Percentiles rank a stretch among this genome's conserved stretches.
Evolutionary conservation across 2,113 vertebrate species (phyloP).

Genomic region (Garra rufa): DNA sequence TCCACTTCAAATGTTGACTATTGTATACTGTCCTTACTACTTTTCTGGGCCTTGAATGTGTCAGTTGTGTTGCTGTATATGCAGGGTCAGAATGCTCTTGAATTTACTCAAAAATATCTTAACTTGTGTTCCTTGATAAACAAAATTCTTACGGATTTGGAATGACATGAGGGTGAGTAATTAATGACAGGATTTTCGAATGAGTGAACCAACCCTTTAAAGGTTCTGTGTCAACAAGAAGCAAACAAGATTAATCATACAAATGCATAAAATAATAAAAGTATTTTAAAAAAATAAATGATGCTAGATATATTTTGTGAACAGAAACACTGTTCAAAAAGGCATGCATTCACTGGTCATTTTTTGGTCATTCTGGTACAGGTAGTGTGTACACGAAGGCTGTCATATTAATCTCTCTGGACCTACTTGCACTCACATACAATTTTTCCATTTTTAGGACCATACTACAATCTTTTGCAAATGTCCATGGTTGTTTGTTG

Average conservation of each 20-base stretch:
- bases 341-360: background rate
- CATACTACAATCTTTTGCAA: slow-evolving; percentile 86
- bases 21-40: no score
- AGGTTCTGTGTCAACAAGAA: background rate
- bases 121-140: no score
- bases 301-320: background rate
- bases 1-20: no score
- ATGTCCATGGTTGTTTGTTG: background rate
- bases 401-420: background rate
- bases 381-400: background rate
- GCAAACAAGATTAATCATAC: background rate
- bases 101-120: no score
- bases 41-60: no score
- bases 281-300: background rate
- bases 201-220: no score
- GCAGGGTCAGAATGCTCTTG: no score
- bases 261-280: background rate
- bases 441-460: slow-evolving; percentile 61
- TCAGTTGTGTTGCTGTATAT: no score
- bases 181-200: no score
- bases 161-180: no score
- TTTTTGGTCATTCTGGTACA: background rate
- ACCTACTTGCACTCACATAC: background rate
- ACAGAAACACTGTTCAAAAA: background rate
- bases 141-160: no score